phyloP scores from a whole-genome alignment of 2,797 vertebrate genomes.

The Hoplostethus mediterraneus region DNA sequence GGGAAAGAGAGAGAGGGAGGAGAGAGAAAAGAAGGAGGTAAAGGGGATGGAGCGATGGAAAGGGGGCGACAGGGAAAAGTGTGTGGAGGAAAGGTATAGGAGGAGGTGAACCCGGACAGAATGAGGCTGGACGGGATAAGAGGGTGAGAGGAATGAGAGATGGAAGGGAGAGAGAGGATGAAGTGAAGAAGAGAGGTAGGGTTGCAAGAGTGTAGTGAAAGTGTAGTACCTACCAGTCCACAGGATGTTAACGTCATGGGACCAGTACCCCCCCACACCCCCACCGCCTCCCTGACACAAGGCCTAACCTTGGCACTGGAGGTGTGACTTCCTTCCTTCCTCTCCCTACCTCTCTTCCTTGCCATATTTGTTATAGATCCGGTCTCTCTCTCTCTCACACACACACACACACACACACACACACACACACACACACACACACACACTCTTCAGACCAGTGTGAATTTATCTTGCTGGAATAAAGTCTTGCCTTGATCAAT shows the following conservation, averaged over 20 bases:
- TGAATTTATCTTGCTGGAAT: background rate
- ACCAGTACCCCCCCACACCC: background rate
- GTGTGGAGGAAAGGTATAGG: background rate
- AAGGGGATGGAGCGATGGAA: background rate
- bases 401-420: background rate
- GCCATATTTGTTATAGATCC: slow-evolving; percentile 17
- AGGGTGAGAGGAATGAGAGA: background rate
- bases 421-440: slow-evolving; percentile 1
- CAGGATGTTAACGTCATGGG: background rate
- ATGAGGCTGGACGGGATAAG: background rate
- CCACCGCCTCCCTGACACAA: slow-evolving; percentile 17
- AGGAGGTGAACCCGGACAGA: background rate
- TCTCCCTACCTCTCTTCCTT: slow-evolving; percentile 47
- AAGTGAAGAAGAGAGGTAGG: background rate
- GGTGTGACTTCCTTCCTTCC: slow-evolving; percentile 49
- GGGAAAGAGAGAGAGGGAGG: background rate
- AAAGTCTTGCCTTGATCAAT: background rate
- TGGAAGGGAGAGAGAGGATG: background rate
- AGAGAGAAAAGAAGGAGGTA: background rate
- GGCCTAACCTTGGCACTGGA: slow-evolving; percentile 23
- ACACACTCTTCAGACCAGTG: background rate
- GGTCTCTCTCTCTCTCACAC: slow-evolving; percentile 12
- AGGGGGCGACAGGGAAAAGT: background rate
- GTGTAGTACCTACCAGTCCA: slow-evolving; percentile 6
- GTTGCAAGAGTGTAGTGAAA: slow-evolving; percentile 6